phyloP scores from a whole-genome alignment of 2,797 vertebrate species.

The Liasis olivaceus region DNA sequence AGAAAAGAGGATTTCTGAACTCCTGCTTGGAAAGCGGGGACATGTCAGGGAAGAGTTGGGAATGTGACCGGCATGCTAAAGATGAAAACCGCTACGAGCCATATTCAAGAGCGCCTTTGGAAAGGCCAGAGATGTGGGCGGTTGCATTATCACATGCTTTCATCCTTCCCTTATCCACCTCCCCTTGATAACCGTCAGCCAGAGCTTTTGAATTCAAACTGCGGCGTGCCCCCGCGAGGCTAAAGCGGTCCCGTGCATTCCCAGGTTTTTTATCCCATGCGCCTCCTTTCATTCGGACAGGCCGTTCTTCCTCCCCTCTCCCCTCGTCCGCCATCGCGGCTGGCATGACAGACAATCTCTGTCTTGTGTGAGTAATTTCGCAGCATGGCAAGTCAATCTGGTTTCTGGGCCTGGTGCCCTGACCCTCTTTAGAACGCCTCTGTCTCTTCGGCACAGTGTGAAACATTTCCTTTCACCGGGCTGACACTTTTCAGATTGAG shows the following conservation, averaged over 20 bases:
- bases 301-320: conserved; percentile 54
- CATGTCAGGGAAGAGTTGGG: neutral
- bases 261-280: conserved; percentile 13
- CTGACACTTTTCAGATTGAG: conserved; percentile 97
- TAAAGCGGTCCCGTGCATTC: conserved; percentile 7
- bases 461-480: conserved; percentile 86
- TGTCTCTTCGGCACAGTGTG: conserved; percentile 79
- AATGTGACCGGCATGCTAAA: conserved; percentile 28
- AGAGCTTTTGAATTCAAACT: accelerated
- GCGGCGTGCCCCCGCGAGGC: neutral
- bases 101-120: neutral
- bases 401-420: conserved; percentile 83
- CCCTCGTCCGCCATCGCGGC: conserved; percentile 74
- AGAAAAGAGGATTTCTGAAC: neutral
- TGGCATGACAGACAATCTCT: conserved; percentile 83
- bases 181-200: conserved; percentile 12
- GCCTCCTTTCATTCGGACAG: conserved; percentile 33
- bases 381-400: conserved; percentile 82
- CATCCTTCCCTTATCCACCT: neutral
- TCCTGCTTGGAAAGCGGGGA: neutral
- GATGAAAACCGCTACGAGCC: neutral
- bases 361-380: conserved; percentile 85
- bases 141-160: neutral
- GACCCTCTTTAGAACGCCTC: conserved; percentile 81
- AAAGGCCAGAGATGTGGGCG: neutral